Conservation (phyloP, 2,113 vertebrate species). For the Telmatochromis sp. region DNA sequence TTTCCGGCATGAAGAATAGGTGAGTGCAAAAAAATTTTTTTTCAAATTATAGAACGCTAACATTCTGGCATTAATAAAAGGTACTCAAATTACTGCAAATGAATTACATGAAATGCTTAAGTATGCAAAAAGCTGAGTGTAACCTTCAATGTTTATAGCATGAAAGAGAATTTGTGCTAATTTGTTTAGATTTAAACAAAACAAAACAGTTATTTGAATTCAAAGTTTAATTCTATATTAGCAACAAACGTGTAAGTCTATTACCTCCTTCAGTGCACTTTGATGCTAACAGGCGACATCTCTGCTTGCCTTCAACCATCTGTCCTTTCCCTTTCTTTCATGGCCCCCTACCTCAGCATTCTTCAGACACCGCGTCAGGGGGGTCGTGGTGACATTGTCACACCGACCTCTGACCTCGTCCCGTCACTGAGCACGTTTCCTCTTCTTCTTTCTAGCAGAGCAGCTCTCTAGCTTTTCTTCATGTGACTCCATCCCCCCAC, state of each 20-base stretch:
- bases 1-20: not conserved
- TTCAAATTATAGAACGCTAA: not conserved
- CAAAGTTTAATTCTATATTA: not conserved
- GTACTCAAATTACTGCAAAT: not conserved
- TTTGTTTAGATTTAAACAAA: not conserved
- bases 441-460: not conserved
- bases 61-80: not conserved
- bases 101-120: not conserved
- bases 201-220: not conserved
- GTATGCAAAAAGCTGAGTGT: not conserved
- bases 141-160: not conserved
- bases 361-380: not conserved
- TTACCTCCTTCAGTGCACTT: not conserved
- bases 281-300: slow-evolving; percentile 2
- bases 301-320: not conserved
- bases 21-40: fast-evolving
- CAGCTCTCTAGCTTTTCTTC: not conserved
- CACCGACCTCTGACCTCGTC: slow-evolving; percentile 16
- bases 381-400: slow-evolving; percentile 17
- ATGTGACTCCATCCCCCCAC: not conserved
- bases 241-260: not conserved
- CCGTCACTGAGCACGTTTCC: slow-evolving; percentile 36
- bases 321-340: not conserved
- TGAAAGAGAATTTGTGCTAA: not conserved
- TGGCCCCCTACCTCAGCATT: not conserved